A percentile compares a stretch with the other conserved stretches of the same genome.
Conservation (phyloP, 2,888 invertebrate genomes). For the Lasiommata megera region DNA sequence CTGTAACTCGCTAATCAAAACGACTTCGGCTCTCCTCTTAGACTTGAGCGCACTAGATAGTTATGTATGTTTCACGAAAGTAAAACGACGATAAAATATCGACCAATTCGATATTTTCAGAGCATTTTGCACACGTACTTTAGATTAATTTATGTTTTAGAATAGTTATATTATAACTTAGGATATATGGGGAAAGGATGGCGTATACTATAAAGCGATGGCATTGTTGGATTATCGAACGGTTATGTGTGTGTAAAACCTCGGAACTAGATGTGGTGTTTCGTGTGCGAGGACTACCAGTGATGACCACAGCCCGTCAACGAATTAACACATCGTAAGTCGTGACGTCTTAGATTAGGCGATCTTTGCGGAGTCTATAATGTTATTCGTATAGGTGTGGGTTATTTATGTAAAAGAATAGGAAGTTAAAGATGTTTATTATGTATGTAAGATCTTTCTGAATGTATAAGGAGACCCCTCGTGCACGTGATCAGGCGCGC, state of each 20-base stretch:
- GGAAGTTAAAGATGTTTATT: slow-evolving; percentile 63
- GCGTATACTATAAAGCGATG: slow-evolving; percentile 66
- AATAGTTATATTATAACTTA: slow-evolving; percentile 48
- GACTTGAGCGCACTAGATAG: slow-evolving; percentile 19
- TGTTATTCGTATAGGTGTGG: slow-evolving; percentile 73
- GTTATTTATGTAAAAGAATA: slow-evolving; percentile 73
- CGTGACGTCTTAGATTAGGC: slow-evolving; percentile 58
- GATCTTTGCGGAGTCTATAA: slow-evolving; percentile 61
- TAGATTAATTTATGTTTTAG: slow-evolving; percentile 69
- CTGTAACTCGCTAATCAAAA: background rate
- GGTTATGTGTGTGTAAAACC: slow-evolving; percentile 61
- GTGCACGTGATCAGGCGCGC: slow-evolving; percentile 21
- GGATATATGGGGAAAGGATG: slow-evolving; percentile 71
- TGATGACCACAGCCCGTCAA: slow-evolving; percentile 50
- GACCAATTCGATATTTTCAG: slow-evolving; percentile 54
- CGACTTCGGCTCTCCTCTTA: slow-evolving; percentile 36
- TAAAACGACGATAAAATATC: slow-evolving; percentile 35
- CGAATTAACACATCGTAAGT: slow-evolving; percentile 52
- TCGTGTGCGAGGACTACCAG: slow-evolving; percentile 58
- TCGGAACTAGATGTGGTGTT: slow-evolving; percentile 53
- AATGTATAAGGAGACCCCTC: slow-evolving; percentile 49
- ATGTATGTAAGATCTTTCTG: slow-evolving; percentile 70
- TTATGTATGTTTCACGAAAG: slow-evolving; percentile 23
- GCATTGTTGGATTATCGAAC: slow-evolving; percentile 69
- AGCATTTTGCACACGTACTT: slow-evolving; percentile 66